phyloP scores from a whole-genome alignment of 2,113 vertebrate species.

The Triplophysa siluroides region DNA sequence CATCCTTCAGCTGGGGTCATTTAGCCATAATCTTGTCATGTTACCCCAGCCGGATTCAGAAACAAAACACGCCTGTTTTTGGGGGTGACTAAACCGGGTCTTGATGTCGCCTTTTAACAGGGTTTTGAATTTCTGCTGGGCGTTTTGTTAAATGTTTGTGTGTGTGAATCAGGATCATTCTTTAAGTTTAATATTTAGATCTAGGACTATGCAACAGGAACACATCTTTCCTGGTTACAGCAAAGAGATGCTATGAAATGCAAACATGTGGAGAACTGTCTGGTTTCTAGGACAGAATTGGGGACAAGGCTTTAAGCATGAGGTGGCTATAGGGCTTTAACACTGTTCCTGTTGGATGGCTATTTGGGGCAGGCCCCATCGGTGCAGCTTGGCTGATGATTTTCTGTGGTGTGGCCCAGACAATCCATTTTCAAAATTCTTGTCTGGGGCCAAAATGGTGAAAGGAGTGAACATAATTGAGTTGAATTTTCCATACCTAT shows the following conservation, averaged over 20 bases:
- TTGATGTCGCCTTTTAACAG: not conserved
- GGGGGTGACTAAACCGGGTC: conserved; percentile 53
- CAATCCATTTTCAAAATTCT: conserved; percentile 17
- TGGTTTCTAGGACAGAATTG: conserved; percentile 10
- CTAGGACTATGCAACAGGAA: not conserved
- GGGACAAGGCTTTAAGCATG: conserved; percentile 27
- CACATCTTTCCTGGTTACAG: not conserved
- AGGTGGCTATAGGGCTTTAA: conserved; percentile 41
- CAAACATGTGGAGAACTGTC: not conserved
- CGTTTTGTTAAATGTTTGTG: not conserved
- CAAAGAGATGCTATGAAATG: not conserved
- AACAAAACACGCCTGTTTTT: conserved; percentile 61
- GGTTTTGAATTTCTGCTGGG: not conserved
- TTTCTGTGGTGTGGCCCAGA: conserved; percentile 30
- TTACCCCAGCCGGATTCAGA: conserved; percentile 41
- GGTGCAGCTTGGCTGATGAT: conserved; percentile 35
- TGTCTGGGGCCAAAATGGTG: not conserved
- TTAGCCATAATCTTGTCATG: conserved; percentile 38
- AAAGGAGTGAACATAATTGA: not conserved
- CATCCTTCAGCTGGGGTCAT: conserved; percentile 33
- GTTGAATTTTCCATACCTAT: conserved; percentile 6
- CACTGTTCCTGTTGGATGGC: conserved; percentile 58
- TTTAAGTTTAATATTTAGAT: not conserved
- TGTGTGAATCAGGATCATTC: not conserved
- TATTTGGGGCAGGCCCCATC: conserved; percentile 55